Evolutionary conservation across 30 jellyfish, hydroid and myxozoan species (phyloP), one percentile per base, ranked within the genome.

Genomic region (Nemopilema nomurai): DNA sequence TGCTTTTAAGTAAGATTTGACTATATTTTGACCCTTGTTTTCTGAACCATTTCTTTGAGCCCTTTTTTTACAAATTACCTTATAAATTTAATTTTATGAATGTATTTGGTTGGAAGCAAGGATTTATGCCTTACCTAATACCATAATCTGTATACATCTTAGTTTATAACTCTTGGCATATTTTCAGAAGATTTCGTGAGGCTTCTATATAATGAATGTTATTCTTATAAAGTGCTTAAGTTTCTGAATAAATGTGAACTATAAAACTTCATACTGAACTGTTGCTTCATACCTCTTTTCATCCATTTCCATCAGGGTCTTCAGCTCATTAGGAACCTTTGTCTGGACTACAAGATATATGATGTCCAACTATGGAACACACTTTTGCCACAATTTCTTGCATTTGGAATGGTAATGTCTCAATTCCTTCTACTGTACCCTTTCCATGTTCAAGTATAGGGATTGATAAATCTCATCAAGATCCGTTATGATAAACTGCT

Each of bases 351-450:
- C 84, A 90, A 88, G 41, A 93, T 93, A 31, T 93, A 75, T 69
- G 98, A 93, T 51, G 96, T 93, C 29, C 96, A 88, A 62, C 81
- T 93, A n/a, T 93, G 98, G 98, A 89, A 93, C 74, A 83, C 85
- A 16, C 87, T 93, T 26, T 89, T 93, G 32, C 90, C 92, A 70
- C 89, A 89, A 71, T 84, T 93, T n/a, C 90, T 88, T 18, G 68
- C 93, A 20, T 93, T 93, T 71, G 97, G 91, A 75, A 76, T 93
- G 98, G 98, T 93, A 77, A 87, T 67, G 28, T 19, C 19, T 22
- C 18, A 76, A 18, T 0, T 32, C 27, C 73, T 32, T 41, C 28
- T n/a, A n/a, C n/a, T 69, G 62, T 25, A 28, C 19, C 8, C 62
- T 7, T 23, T 4, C 20, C 51, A 7, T 25, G 23, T 16, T 19